These are phyloP conservation scores for Reticulitermes lucifugus DNA, from an alignment of 2,888 invertebrate genomes.

Conservation along the genomic window DNA sequence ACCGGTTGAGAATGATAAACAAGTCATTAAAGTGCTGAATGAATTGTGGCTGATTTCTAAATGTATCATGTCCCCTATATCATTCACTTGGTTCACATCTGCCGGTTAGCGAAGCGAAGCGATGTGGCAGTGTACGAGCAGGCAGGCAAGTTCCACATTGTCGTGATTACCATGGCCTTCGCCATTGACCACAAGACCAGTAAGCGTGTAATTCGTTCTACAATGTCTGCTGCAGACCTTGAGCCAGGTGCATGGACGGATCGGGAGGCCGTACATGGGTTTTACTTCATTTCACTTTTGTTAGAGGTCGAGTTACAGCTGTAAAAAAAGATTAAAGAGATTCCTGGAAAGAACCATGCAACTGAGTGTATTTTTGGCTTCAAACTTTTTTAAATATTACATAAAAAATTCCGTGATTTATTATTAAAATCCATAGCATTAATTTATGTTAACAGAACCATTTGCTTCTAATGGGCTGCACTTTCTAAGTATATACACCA, in stretches of 20 bases:
- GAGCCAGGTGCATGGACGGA: not conserved
- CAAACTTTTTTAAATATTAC: no score
- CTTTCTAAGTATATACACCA: no score
- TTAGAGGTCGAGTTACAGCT: not conserved
- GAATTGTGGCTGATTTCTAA: not conserved
- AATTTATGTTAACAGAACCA: no score
- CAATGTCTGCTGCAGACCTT: conserved; percentile 14
- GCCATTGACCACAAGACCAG: conserved; percentile 30
- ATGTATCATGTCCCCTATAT: not conserved
- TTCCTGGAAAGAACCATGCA: no score
- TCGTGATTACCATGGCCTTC: conserved; percentile 38
- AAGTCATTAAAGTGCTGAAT: no score
- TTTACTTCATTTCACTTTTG: not conserved
- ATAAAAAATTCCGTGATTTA: no score
- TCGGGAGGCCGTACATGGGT: conserved; percentile 30
- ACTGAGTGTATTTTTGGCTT: no score
- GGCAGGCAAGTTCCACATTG: conserved; percentile 2
- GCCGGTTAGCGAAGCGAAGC: not conserved
- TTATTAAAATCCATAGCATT: no score
- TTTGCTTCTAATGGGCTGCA: no score
- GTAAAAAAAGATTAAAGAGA: not conserved
- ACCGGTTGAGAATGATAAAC: no score
- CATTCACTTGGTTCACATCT: not conserved
- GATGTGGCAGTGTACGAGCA: not conserved
- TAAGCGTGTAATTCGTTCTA: conserved; percentile 33